Evolutionary conservation across 1,140 invertebrate genomes (phyloP).

Genomic region (Conus ventricosus): DNA sequence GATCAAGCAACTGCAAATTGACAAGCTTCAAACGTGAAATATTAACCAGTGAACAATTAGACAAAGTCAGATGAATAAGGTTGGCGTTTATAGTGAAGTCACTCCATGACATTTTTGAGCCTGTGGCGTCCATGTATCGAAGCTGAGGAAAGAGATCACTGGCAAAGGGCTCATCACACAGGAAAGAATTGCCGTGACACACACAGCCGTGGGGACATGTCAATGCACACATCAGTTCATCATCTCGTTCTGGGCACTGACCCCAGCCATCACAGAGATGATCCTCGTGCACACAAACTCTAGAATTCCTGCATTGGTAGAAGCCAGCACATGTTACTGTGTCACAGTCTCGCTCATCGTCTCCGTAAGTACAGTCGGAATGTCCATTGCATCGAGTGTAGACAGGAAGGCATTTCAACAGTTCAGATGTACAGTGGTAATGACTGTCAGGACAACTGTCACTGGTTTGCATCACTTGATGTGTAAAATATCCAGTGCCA

Average conservation of each 20-base stretch:
- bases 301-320: neutral
- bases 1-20: constrained; percentile 2
- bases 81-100: neutral
- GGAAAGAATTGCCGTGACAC: constrained; percentile 15
- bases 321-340: neutral
- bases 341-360: neutral
- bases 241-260: constrained; percentile 40
- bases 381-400: neutral
- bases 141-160: neutral
- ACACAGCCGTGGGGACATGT: constrained; percentile 46
- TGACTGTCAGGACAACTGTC: constrained; percentile 12
- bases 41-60: neutral
- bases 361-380: neutral
- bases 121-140: neutral
- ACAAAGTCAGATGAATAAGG: neutral
- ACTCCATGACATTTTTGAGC: neutral
- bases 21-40: neutral
- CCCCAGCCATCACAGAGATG: constrained; percentile 25
- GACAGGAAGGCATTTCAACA: neutral
- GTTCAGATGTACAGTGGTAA: neutral
- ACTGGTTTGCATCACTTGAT: neutral
- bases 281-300: constrained; percentile 10
- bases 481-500: neutral
- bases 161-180: neutral
- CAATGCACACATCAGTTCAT: constrained; percentile 37